Percentiles rank a stretch among this genome's conserved stretches.
These are phyloP conservation scores for Diplogasteroides magnus DNA, from an alignment of 1,140 invertebrate genomes.

Conservation along the genomic window DNA sequence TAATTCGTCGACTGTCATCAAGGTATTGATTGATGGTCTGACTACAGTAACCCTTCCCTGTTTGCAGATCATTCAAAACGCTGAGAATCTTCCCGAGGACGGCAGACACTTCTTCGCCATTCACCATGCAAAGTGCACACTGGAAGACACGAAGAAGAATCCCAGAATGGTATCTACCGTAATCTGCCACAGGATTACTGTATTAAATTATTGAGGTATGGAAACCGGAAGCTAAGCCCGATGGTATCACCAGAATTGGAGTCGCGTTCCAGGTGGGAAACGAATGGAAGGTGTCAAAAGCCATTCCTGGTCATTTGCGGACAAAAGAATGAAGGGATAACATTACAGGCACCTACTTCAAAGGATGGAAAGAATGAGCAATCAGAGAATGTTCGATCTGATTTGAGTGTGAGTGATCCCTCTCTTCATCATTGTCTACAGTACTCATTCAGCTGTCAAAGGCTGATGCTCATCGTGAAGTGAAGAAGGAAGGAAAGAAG, in stretches of 20 bases:
- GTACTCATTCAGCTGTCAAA: too few relatives aligned
- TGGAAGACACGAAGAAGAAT: conserved; percentile 11
- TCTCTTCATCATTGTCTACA: too few relatives aligned
- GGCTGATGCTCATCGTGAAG: neutral
- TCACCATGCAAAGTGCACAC: conserved; percentile 27
- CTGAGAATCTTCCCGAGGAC: conserved; percentile 22
- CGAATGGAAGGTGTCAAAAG: neutral
- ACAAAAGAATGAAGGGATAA: neutral
- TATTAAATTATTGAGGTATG: neutral
- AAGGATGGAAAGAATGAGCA: neutral
- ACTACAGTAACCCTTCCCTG: neutral
- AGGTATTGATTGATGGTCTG: conserved; percentile 11
- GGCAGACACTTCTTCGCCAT: conserved; percentile 42
- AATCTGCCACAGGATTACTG: neutral
- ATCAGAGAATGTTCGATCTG: too few relatives aligned
- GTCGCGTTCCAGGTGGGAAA: too few relatives aligned
- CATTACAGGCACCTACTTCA: too few relatives aligned
- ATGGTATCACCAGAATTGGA: neutral
- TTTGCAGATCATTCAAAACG: neutral
- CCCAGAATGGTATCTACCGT: conserved; percentile 29
- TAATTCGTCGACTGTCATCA: conserved; percentile 24
- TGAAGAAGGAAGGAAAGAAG: neutral
- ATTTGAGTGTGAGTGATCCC: too few relatives aligned
- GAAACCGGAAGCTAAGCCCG: neutral
- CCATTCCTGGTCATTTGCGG: neutral